Evolutionary conservation across 1,140 invertebrate species (phyloP).

Genomic region (Heliconius melpomene): DNA sequence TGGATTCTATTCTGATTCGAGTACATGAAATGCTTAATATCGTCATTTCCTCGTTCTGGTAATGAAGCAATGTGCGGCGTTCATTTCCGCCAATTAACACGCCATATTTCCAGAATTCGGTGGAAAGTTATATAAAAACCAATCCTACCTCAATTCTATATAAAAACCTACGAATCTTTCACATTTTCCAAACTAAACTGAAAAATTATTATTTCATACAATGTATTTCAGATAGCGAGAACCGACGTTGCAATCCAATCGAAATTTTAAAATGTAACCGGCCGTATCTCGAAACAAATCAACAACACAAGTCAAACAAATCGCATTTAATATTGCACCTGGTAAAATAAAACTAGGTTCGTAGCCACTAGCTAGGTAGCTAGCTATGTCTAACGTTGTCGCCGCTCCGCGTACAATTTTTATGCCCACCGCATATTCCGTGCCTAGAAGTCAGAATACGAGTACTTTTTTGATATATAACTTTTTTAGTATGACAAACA

Average conservation of each 20-base stretch:
- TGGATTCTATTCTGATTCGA: no score
- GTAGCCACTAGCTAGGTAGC: no score
- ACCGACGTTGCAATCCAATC: neutral
- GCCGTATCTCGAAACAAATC: constrained; percentile 6
- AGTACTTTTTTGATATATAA: constrained; percentile 10
- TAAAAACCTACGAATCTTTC: no score
- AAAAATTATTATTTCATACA: neutral
- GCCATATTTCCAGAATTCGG: no score
- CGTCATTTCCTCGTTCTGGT: no score
- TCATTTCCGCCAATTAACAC: no score
- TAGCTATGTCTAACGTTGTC: neutral
- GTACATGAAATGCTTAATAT: no score
- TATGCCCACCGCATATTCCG: constrained; percentile 6
- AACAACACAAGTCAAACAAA: constrained; percentile 26
- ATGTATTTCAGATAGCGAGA: neutral
- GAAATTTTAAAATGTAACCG: neutral
- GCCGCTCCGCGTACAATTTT: constrained; percentile 10
- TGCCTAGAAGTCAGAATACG: neutral
- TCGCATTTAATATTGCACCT: constrained; percentile 26
- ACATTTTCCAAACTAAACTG: no score
- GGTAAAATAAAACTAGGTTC: constrained; percentile 18
- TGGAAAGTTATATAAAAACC: no score
- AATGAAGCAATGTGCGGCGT: no score
- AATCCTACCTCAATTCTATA: no score
- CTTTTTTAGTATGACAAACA: constrained; percentile 9